These are phyloP conservation scores for Nematopogon swammerdamellus DNA, from an alignment of 2,888 invertebrate species.

Conservation along the genomic window DNA sequence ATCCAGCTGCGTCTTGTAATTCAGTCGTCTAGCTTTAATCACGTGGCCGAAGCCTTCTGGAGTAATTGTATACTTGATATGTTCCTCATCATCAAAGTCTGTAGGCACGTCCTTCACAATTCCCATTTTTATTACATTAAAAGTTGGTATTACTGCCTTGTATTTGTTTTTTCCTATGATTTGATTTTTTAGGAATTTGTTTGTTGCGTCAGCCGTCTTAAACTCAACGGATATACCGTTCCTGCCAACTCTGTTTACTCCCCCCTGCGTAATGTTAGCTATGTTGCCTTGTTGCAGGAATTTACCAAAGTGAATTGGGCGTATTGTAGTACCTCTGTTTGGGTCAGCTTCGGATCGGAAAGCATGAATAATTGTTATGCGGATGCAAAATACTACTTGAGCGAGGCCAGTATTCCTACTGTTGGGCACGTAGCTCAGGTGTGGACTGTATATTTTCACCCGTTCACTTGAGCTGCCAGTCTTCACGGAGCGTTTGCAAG, in stretches of 20 bases:
- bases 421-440: too few relatives aligned
- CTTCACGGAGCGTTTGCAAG: too few relatives aligned
- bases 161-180: not conserved
- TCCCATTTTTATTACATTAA: not conserved
- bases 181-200: not conserved
- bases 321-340: not conserved
- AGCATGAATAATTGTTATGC: not conserved
- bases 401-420: too few relatives aligned
- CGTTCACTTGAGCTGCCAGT: too few relatives aligned
- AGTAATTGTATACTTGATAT: not conserved
- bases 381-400: too few relatives aligned
- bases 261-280: not conserved
- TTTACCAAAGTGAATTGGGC: not conserved
- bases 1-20: not conserved
- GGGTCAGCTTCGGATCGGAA: not conserved
- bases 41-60: not conserved
- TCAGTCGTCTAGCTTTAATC: not conserved
- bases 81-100: not conserved
- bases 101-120: not conserved
- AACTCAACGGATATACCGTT: not conserved
- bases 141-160: not conserved
- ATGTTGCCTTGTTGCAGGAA: not conserved
- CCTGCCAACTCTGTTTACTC: not conserved
- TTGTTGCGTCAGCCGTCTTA: not conserved
- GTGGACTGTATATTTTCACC: too few relatives aligned